Conservation (phyloP, 2,113 vertebrate genomes). For the Lethenteron reissneri region DNA sequence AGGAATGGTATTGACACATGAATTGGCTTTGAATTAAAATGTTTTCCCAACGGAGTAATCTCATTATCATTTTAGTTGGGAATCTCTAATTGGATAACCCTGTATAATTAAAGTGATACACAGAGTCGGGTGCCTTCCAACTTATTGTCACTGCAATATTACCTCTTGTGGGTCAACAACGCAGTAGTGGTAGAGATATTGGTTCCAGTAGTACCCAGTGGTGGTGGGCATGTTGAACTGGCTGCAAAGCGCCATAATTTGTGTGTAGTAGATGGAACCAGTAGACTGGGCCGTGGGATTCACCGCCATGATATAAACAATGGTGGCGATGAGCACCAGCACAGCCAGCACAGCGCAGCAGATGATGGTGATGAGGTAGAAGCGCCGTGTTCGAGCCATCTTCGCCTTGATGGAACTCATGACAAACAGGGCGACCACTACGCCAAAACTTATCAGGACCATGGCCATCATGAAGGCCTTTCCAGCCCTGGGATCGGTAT, state of each 20-base stretch:
- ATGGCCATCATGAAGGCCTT: slow-evolving; percentile 51
- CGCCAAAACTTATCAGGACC: slow-evolving; percentile 37
- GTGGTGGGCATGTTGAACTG: slow-evolving; percentile 22
- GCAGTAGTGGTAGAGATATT: slow-evolving; percentile 59
- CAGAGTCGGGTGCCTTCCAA: no score
- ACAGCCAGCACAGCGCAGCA: slow-evolving; percentile 31
- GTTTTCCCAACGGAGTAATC: no score
- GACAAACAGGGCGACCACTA: slow-evolving; percentile 33
- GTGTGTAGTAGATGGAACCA: slow-evolving; percentile 37
- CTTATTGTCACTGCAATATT: slow-evolving; percentile 4
- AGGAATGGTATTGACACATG: no score
- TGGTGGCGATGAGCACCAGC: slow-evolving; percentile 46
- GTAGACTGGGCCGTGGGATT: slow-evolving; percentile 48
- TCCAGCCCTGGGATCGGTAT: slow-evolving; percentile 39
- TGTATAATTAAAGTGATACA: no score
- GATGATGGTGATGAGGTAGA: slow-evolving; percentile 38
- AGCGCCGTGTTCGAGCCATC: slow-evolving; percentile 26
- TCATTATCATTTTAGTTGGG: no score
- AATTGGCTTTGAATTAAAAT: no score
- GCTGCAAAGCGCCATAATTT: slow-evolving; percentile 38
- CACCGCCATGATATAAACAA: slow-evolving; percentile 52
- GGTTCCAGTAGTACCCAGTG: slow-evolving; percentile 21
- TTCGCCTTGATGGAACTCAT: slow-evolving; percentile 29
- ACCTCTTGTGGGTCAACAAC: slow-evolving; percentile 62
- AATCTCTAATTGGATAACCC: no score